Evolutionary conservation across 2,113 vertebrate genomes (phyloP).

Genomic region (Polyodon spathula): DNA sequence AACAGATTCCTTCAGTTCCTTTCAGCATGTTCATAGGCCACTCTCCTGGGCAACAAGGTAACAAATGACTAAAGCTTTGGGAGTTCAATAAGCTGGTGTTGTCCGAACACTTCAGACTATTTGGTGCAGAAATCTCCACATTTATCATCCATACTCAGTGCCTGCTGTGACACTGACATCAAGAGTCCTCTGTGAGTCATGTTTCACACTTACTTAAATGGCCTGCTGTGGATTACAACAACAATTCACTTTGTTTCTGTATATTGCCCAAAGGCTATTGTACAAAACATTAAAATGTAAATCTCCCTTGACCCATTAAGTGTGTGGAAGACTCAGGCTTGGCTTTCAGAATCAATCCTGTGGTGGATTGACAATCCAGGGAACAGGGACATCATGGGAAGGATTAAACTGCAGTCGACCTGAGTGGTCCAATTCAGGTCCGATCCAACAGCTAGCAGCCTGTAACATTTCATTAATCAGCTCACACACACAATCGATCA

Average conservation of each 20-base stretch:
- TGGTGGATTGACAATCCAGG: conserved; percentile 42
- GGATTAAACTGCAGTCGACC: not conserved
- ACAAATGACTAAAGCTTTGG: conserved; percentile 50
- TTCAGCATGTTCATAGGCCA: not conserved
- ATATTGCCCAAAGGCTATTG: conserved; percentile 50
- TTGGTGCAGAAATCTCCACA: conserved; percentile 48
- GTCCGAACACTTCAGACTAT: conserved; percentile 49
- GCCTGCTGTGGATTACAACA: conserved; percentile 70
- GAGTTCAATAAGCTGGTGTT: conserved; percentile 45
- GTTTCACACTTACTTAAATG: conserved; percentile 81
- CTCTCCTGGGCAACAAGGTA: conserved; percentile 32
- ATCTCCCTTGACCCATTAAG: conserved; percentile 56
- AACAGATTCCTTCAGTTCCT: conserved; percentile 6
- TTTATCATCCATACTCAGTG: conserved; percentile 51
- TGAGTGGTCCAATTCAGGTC: not conserved
- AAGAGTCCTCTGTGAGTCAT: conserved; percentile 61
- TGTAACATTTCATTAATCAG: too few species aligned
- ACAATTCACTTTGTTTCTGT: conserved; percentile 71
- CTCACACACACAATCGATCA: too few species aligned
- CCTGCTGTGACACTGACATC: conserved; percentile 53
- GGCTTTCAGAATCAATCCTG: conserved; percentile 40
- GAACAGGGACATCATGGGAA: not conserved
- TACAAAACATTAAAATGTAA: conserved; percentile 67
- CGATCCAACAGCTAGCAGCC: too few species aligned
- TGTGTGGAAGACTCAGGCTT: conserved; percentile 26